Evolutionary conservation across 1,140 invertebrate genomes (phyloP).

Genomic region (Macrocentrus cingulum): DNA sequence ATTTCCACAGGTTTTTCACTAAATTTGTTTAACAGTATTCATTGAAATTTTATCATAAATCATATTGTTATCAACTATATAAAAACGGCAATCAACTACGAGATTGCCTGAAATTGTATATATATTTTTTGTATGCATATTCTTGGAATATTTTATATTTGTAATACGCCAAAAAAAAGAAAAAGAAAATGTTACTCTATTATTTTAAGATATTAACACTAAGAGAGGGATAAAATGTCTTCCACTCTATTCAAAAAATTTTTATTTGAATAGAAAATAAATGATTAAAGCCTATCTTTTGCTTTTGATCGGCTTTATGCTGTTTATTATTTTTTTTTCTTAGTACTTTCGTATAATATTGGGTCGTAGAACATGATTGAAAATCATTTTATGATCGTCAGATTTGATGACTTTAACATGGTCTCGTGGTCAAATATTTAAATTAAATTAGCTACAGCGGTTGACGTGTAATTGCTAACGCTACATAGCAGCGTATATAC

Average conservation of each 20-base stretch:
- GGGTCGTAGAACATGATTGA: neutral
- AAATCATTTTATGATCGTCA: no score
- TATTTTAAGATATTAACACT: neutral
- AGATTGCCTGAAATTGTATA: no score
- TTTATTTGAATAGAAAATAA: neutral
- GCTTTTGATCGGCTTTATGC: no score
- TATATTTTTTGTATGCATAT: no score
- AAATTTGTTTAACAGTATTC: neutral
- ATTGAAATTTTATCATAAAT: neutral
- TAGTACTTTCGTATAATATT: neutral
- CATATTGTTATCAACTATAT: neutral
- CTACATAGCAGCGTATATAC: slow-evolving; percentile 45
- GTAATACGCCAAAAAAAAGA: no score
- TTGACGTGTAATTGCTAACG: slow-evolving; percentile 33
- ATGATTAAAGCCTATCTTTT: neutral
- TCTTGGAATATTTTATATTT: no score
- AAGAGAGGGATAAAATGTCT: neutral
- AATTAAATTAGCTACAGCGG: slow-evolving; percentile 57
- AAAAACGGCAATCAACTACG: no score
- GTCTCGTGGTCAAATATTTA: slow-evolving; percentile 32
- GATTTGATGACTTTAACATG: neutral
- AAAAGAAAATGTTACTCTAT: neutral
- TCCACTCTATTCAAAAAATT: neutral
- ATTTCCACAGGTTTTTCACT: neutral
- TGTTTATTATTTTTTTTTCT: neutral